Base-by-base conservation (phyloP, 1,140 invertebrate genomes). In the Drosophila parvula region DNA sequence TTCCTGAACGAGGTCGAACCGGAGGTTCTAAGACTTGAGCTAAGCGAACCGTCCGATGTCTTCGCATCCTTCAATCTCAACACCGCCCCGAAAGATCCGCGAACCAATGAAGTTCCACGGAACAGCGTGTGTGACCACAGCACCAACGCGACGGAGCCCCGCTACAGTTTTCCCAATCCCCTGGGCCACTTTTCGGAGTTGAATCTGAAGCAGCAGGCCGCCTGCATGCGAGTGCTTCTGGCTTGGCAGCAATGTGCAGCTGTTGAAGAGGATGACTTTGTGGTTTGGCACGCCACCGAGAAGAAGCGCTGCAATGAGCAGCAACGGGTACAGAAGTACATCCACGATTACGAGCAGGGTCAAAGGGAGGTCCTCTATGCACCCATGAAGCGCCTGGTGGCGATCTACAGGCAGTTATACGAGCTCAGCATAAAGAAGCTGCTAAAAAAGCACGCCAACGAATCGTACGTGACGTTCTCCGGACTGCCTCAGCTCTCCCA, bases 1-100 rank as follows among this genome's bases (percentile, higher is more conserved):
- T 69, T 62, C 16, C 51, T 88, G 1, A 89, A 89, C n/a, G 84
- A 89, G 0, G 59, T 89, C 18, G 69, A 89, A 5, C 27, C 68
- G 0, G 77, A 69, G 7, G 44, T 71, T 0, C 53, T 84, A 2
- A 67, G 62, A 0, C 48, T 73, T 22, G 84, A 88, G 12, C 30
- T 67, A 18, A 11, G 53, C 2, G 41, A 22, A 27, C n/a, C 47
- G 28, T n/a, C 16, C 1, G 18, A 71, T 32, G 34, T 69, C 3
- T 89, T 88, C n/a, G 48, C 51, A n/a, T 58, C 64, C 2, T 88
- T 78, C 14, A 27, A 28, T 3, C 16, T 14, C 9, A 44, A 11
- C 16, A 56, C 63, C 3, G 14, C 59, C 4, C 3, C 48, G 5
- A 48, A 36, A 11, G 84, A 88, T 69, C 84, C 84, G 1, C 84